Evolutionary conservation across 2,888 invertebrate species (phyloP).

Genomic region (Sericinus montela): DNA sequence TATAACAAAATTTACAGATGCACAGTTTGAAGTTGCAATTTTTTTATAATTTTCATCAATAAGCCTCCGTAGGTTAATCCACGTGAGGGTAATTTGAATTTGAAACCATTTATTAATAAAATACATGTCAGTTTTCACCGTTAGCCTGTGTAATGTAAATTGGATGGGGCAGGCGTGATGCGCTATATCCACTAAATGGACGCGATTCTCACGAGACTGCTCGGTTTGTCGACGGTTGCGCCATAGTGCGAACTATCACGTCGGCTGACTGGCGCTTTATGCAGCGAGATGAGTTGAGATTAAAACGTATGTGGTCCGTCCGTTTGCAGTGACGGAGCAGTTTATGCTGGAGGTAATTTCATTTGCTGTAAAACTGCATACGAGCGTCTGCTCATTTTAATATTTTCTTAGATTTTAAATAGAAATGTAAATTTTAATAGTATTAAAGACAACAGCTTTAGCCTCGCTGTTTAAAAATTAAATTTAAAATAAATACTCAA

Average conservation of each 20-base stretch:
- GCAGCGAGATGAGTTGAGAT: conserved; percentile 18
- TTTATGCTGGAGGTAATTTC: not conserved
- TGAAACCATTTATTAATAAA: conserved; percentile 39
- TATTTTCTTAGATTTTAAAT: too few species aligned
- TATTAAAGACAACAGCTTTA: too few species aligned
- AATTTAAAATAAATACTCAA: too few species aligned
- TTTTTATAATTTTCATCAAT: too few species aligned
- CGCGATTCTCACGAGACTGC: conserved; percentile 49
- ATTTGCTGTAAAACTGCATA: not conserved
- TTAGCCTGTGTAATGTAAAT: conserved; percentile 42
- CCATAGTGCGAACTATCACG: conserved; percentile 12
- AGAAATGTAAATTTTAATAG: too few species aligned
- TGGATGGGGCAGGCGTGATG: conserved; percentile 38
- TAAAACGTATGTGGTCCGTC: conserved; percentile 10
- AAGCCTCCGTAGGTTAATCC: too few species aligned
- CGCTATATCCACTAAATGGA: conserved; percentile 40
- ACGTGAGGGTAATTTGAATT: too few species aligned
- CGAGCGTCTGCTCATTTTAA: too few species aligned
- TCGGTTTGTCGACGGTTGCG: conserved; percentile 10
- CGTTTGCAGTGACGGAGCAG: conserved; percentile 1
- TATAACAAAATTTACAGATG: too few species aligned
- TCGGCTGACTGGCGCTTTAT: conserved; percentile 12
- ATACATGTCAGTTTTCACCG: conserved; percentile 47
- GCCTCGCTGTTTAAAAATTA: too few species aligned
- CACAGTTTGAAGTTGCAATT: too few species aligned